Base-by-base conservation (phyloP, 1,140 invertebrate species). In the Heliconius nattereri region DNA sequence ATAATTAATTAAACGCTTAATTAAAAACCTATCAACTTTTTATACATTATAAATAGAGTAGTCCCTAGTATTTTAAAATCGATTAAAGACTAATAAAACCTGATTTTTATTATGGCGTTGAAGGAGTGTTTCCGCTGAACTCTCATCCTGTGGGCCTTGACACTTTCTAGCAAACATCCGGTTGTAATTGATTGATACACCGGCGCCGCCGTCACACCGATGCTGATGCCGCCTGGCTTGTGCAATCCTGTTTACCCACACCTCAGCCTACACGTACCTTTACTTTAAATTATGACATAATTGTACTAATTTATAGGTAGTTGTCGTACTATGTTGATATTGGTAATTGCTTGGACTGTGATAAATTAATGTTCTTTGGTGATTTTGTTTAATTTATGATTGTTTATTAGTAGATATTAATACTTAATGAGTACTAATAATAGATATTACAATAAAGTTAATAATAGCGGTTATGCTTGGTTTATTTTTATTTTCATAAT, bases 111-210 rank as follows among this genome's bases (percentile, higher is more conserved):
- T 66, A 29, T 5, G 23, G 23, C 23, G 23, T 66, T 26, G 60
- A 26, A 1, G 3, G 13, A 66, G 60, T 29, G 5, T 66, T 66
- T 66, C 60, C 60, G 26, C 60, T 29, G 60, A 16, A 66, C 60
- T 66, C 60, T 29, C 60, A n/a, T 66, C 23, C 60, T 66, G 1
- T 40, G 13, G 29, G 13, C 29, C 49, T 49, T 19, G 72, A 79
- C 60, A 75, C 78, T 79, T 79, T 76, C 75, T 79, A 40, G 19
- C 2, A 29, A 29, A 60, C 60, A 74, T 79, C 78, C 78, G 78
- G 73, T 2, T 35, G 52, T 78, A n/a, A 32, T 45, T 49, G 72
- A 52, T 54, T 66, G 60, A 66, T 66, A 26, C 60, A 66, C 60
- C 60, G 52, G 77, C 77, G 35, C 54, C 54, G 7, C 6, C 54